Percentiles rank a stretch among this genome's conserved stretches.
phyloP scores from a whole-genome alignment of 2,888 invertebrate species.

The Acronicta leporina region DNA sequence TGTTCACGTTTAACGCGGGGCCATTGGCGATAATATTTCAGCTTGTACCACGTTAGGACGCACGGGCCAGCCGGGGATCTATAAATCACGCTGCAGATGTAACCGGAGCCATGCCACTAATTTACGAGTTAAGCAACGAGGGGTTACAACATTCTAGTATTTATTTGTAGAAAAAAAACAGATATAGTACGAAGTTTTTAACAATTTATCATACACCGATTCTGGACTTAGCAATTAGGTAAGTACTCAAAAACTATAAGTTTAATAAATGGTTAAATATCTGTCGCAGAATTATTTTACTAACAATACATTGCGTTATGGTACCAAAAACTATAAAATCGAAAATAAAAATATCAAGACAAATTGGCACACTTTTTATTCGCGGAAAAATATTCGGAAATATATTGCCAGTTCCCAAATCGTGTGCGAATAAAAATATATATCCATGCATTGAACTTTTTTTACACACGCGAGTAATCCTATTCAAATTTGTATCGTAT shows the following conservation, averaged over 20 bases:
- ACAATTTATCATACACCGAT: background rate
- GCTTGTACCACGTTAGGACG: constrained; percentile 41
- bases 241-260: background rate
- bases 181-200: background rate
- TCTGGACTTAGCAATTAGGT: no score
- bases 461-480: background rate
- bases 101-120: constrained; percentile 56
- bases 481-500: background rate
- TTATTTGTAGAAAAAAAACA: background rate
- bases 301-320: background rate
- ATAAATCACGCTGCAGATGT: constrained; percentile 61
- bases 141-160: constrained; percentile 6
- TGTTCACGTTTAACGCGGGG: background rate
- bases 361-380: background rate
- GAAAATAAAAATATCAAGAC: background rate
- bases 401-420: background rate
- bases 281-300: background rate
- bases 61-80: constrained; percentile 22
- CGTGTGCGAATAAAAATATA: background rate
- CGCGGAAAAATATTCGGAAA: background rate
- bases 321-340: background rate
- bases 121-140: constrained; percentile 44
- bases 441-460: background rate
- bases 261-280: background rate
- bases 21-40: constrained; percentile 19